Evolutionary conservation across 2,888 invertebrate genomes (phyloP), one percentile per base, ranked within the genome.

Genomic region (Spodoptera littoralis): DNA sequence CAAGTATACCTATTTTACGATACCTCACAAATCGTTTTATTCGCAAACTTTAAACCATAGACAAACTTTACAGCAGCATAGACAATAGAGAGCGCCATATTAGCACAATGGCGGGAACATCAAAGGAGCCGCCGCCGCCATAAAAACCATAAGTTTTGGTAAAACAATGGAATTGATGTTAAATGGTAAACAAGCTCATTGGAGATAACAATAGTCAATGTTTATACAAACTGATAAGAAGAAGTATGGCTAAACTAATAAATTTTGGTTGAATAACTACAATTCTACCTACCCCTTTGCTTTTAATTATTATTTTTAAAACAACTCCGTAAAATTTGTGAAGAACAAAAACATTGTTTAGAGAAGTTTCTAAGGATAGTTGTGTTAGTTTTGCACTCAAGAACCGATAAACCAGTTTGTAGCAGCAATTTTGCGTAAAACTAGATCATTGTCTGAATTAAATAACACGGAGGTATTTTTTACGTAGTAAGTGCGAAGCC

Each of bases 81-180:
- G 55, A 70, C 76, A 70, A 80, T 70, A 73, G 66, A 61, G 13
- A 52, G 63, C 60, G 60, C 72, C 70, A 74, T 65, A 68, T 66
- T 56, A 48, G 53, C 55, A 81, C 74, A 81, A 80, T 77, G 73
- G 80, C 78, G 79, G 76, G 70, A 64, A 65, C 65, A 47, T 77
- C 80, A 88, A 88, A 86, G 81, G 66, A 36, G 8, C 6, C 51
- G 76, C 87, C 87, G 88, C 57, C 60, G 41, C 58, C 74, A 77
- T 78, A 75, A 74, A 76, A 78, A 76, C 76, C 54, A 65, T 71
- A 73, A 54, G 61, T 73, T 67, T 51, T 57, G 18, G 59, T 64
- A 69, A 77, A 79, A 80, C 76, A 77, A 79, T 69, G n/a, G 68
- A n/a, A 44, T 49, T 74, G 64, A 80, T 74, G 36, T 36, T 36